Evolutionary conservation across 2,888 invertebrate genomes (phyloP), one percentile per base, ranked within the genome.

Genomic region (Empis stercorea): DNA sequence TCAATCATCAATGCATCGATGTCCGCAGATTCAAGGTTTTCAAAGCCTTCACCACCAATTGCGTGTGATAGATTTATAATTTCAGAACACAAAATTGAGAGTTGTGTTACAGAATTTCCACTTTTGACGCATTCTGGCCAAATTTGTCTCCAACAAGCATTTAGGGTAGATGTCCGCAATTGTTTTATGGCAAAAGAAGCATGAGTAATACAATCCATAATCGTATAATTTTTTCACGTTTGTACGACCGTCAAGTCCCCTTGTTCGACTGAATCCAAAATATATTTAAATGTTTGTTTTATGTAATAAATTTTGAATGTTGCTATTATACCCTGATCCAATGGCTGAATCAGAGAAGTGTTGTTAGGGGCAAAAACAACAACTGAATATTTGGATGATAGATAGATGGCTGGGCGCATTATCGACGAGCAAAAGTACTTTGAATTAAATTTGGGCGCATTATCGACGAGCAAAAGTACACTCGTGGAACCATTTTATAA

Each of bases 361-460:
- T 55, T 57, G 52, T 61, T 61, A 16, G 57, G 56, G 57, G 58
- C 30, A 61, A 55, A 51, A 57, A 59, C 27, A 54, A 43, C 39
- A 55, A 42, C 45, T 54, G 43, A n/a, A 54, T 47, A 48, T 55
- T 56, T 50, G 46, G 45, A 46, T 53, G 52, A 43, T 51, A 49
- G 38, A 56, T 15, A 54, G 53, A 52, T 57, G 56, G 20, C 51
- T 47, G 4, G 53, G 52, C 43, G 54, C 52, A 51, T 56, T 56
- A 46, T 58, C 54, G 39, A 57, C 49, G 37, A 57, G 32, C 43
- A 57, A 44, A 27, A 55, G 48, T 44, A 53, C 52, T 54, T 55
- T 52, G 48, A 56, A 56, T 9, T 50, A 45, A 53, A 49, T 45
- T 46, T 48, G 45, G 32, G 43, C 20, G 39, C 39, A n/a, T n/a